A percentile compares a stretch with the other conserved stretches of the same genome.
phyloP scores from a whole-genome alignment of 2,888 invertebrate species.

The Drosophila incognita region DNA sequence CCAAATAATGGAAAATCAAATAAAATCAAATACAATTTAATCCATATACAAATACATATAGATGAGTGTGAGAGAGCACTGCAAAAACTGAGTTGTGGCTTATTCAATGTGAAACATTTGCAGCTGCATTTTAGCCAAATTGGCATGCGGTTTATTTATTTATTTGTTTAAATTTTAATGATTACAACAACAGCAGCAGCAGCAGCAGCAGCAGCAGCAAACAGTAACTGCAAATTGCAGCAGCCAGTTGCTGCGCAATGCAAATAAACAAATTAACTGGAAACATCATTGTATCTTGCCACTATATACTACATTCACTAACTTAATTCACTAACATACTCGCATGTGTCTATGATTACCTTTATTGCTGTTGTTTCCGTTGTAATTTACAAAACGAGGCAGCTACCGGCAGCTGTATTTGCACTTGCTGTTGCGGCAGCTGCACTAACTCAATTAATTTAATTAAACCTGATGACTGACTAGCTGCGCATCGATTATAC shows the following conservation, averaged over 20 bases:
- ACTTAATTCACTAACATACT: slow-evolving; percentile 9
- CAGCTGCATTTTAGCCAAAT: slow-evolving; percentile 55
- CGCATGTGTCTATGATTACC: slow-evolving; percentile 40
- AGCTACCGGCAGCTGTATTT: slow-evolving; percentile 5
- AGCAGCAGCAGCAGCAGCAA: slow-evolving; percentile 19
- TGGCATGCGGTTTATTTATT: slow-evolving; percentile 66
- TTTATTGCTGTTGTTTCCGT: slow-evolving; percentile 40
- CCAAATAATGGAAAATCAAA: slow-evolving; percentile 35
- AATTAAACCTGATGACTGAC: slow-evolving; percentile 55
- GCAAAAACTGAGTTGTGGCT: slow-evolving; percentile 24
- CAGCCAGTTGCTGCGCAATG: slow-evolving; percentile 30
- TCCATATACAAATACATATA: neutral
- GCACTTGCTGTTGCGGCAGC: slow-evolving; percentile 19
- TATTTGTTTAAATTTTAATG: slow-evolving; percentile 68
- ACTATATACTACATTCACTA: neutral
- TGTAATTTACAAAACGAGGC: slow-evolving; percentile 49
- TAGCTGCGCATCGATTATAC: slow-evolving; percentile 47
- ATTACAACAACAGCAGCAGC: slow-evolving; percentile 30
- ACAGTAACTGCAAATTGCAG: slow-evolving; percentile 11
- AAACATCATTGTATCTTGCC: slow-evolving; percentile 64
- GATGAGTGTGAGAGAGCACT: neutral
- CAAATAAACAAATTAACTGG: slow-evolving; percentile 77
- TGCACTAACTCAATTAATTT: slow-evolving; percentile 60
- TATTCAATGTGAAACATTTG: slow-evolving; percentile 36
- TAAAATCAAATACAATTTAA: slow-evolving; percentile 22